phyloP scores from a whole-genome alignment of 1,140 invertebrate species.

The Anagrus nilaparvatae region DNA sequence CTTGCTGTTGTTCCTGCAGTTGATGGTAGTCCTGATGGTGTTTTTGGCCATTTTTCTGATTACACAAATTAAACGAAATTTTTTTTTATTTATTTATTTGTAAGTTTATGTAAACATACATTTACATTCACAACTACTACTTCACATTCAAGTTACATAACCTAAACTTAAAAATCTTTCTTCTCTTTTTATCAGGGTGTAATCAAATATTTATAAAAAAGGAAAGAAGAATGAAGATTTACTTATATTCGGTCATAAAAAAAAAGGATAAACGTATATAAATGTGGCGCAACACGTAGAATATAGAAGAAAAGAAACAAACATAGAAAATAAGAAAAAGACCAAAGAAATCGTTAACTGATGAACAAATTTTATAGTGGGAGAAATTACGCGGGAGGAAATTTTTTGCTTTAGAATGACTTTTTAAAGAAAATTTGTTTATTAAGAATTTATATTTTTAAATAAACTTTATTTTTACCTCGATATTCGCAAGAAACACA shows the following conservation, averaged over 20 bases:
- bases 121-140: slow-evolving; percentile 6
- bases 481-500: too few species aligned
- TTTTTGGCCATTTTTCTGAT: slow-evolving; percentile 90
- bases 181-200: too few species aligned
- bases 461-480: too few species aligned
- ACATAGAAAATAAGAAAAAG: background rate
- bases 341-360: slow-evolving; percentile 1
- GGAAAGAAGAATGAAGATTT: background rate
- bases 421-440: too few species aligned
- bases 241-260: background rate
- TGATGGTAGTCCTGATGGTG: slow-evolving; percentile 82
- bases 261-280: too few species aligned
- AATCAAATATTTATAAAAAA: slow-evolving; percentile 1
- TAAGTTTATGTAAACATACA: background rate
- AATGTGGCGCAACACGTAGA: too few species aligned
- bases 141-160: slow-evolving; percentile 36
- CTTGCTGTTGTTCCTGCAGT: slow-evolving; percentile 95
- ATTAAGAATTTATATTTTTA: too few species aligned
- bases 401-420: too few species aligned
- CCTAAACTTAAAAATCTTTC: slow-evolving; percentile 35
- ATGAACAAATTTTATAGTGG: too few species aligned
- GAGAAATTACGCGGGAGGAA: too few species aligned
- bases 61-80: slow-evolving; percentile 4
- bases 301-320: background rate
- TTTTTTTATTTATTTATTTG: background rate